Base-by-base conservation (phyloP, 2,888 invertebrate species). In the Malachius bipustulatus region DNA sequence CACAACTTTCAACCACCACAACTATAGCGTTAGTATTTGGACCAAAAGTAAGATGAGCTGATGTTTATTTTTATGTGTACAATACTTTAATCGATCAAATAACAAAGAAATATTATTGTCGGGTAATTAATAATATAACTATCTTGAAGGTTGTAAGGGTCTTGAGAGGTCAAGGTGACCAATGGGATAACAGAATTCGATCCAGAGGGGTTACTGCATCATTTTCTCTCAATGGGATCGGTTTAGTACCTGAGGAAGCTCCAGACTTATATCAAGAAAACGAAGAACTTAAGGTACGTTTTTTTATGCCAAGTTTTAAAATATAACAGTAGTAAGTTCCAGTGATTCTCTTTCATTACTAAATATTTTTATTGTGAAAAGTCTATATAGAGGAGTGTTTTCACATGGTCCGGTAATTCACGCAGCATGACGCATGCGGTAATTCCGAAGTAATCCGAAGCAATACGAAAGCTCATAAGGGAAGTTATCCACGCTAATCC, bases 1-100 rank as follows among this genome's bases (percentile, higher is more conserved):
- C 90, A 1, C 91, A 93, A 58, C 65, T 93, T 30, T 91, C 90
- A 16, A 93, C 93, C 3, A 82, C 89, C 3, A 85, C 88, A 28
- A 88, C 88, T 1, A 77, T 88, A 36, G 72, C 75, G 30, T 68
- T 88, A 34, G 83, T 89, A 8, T 88, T 89, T 59, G 81, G 82
- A 32, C 85, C 85, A 36, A 89, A 89, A 71, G 87, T 84, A 65
- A 56, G 49, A 43, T n/a, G n/a, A 30, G 12, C 24, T 32, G 2
- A 8, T 19, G 6, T 19, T 19, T 19, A 19, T 19, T 19, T 28
- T 12, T n/a, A n/a, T n/a, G n/a, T n/a, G n/a, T n/a, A n/a, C n/a
- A n/a, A n/a, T n/a, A n/a, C n/a, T n/a, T n/a, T n/a, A n/a, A n/a
- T n/a, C n/a, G n/a, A n/a, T n/a, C n/a, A n/a, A n/a, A n/a, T n/a